These are phyloP conservation scores for Rhingia campestris DNA, from an alignment of 2,888 invertebrate genomes.

Conservation along the genomic window DNA sequence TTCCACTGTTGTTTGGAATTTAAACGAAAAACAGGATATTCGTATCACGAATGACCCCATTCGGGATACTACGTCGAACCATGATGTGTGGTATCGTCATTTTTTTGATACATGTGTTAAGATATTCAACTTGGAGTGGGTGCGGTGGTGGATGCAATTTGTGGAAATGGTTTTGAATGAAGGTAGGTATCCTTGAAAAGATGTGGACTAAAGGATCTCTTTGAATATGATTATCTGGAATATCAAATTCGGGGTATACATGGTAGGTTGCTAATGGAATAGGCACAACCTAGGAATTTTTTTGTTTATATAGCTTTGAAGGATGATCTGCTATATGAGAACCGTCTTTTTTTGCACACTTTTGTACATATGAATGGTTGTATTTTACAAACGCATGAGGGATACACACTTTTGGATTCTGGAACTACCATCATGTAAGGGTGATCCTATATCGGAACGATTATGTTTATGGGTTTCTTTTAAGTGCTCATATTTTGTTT, in stretches of 20 bases:
- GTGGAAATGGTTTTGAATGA: conserved; percentile 35
- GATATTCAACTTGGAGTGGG: too few relatives aligned
- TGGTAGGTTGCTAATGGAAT: conserved; percentile 9
- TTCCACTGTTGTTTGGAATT: conserved; percentile 31
- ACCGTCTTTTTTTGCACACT: conserved; percentile 50
- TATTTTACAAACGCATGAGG: conserved; percentile 51
- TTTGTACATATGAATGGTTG: conserved; percentile 29
- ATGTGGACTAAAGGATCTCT: conserved; percentile 59
- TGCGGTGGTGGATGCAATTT: too few relatives aligned
- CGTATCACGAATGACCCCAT: conserved; percentile 68
- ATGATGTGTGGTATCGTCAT: conserved; percentile 50
- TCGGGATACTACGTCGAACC: conserved; percentile 51
- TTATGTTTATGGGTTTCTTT: too few relatives aligned
- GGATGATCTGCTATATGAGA: conserved; percentile 30
- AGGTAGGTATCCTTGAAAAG: conserved; percentile 62
- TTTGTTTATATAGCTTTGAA: conserved; percentile 5
- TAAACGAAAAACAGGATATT: conserved; percentile 52
- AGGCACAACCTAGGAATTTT: conserved; percentile 3
- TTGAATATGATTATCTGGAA: conserved; percentile 68
- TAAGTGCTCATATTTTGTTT: too few relatives aligned
- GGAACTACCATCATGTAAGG: too few relatives aligned
- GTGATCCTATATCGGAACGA: too few relatives aligned
- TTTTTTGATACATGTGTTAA: conserved; percentile 13
- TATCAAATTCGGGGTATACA: conserved; percentile 48
- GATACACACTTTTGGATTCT: background rate